Base-by-base conservation (phyloP, 2,113 vertebrate species). In the Plecotus auritus region DNA sequence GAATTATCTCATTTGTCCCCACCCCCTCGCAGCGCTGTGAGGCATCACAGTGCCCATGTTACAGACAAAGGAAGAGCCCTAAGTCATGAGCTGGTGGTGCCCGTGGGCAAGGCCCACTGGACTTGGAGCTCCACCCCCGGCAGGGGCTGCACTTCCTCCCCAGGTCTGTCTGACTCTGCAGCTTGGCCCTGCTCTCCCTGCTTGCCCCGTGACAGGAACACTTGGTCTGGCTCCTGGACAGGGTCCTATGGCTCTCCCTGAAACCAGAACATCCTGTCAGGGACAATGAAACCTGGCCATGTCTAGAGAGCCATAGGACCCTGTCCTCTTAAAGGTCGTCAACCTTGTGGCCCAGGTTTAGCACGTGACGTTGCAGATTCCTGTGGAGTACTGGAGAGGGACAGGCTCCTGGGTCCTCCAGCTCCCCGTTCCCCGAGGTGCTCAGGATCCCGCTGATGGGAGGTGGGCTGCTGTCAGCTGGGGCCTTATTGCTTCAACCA, bases 271-370 rank as follows among this genome's bases (percentile, higher is more conserved):
- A 6, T 54, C 45, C 74, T 8, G 3, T 12, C 73, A 54, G 13
- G 32, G 40, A 54, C 32, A 17, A 69, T 32, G 32, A 86, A 64
- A 47, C 28, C 45, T 40, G 30, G 12, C 11, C 49, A 20, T 54
- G 4, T 14, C n/a, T 83, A 22, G 54, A 56, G 54, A 56, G 54
- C 54, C 54, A 56, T 20, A 8, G 54, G 20, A 22, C 20, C 7
- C 18, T 56, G 30, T 56, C 37, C 17, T 72, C 8, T 23, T n/a
- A 32, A 17, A 93, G 49, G 61, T 40, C 37, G n/a, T n/a, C n/a
- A n/a, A n/a, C n/a, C n/a, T n/a, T 11, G 0, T 49, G 40, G 35
- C 2, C 5, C 20, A 7, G 16, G 0, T 12, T 20, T 28, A 20
- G 0, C 4, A 16, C 16, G 2, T 35, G 28, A 59, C 40, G 14